Evolutionary conservation across 2,797 vertebrate species (phyloP), one percentile per base, ranked within the genome.

Genomic region (Chelonia mydas): DNA sequence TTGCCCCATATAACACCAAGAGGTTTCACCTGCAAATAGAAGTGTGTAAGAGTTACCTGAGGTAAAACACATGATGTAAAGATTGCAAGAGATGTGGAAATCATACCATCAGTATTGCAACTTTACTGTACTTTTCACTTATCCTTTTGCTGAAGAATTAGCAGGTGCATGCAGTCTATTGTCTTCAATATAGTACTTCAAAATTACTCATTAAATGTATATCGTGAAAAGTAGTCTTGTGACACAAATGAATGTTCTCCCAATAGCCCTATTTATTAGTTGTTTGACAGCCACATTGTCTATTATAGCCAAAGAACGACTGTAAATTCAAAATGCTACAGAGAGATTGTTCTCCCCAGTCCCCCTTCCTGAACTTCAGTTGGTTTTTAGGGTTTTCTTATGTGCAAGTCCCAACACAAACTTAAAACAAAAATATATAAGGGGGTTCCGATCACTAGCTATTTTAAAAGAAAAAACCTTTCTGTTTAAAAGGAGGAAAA

Each of bases 1-100:
- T 99, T 99, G 79, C 99, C 99, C 99, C 99, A 99, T 94, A 99
- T 99, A 89, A 99, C 99, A 74, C 99, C 99, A 90, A 99, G 98
- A 54, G 99, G 99, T 96, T 99, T 99, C 87, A 99, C 99, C 99
- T 99, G 97, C 61, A 97, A 94, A 95, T 80, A 85, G n/a, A 91
- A 94, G 68, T 2, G 21, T 37, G 83, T 9, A 41, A 1, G 84
- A 86, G 27, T 74, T 41, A 89, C 3, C 5, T 45, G n/a, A 84
- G 59, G 51, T 47, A 50, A 65, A 90, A 94, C 78, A 57, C 11
- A 84, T 9, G 81, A 59, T 57, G 41, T 82, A 59, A 41, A 59
- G 77, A 74, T 87, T 6, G 6, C 78, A 90, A 65, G 33, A 61
- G 33, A 50, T 54, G 16, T 87, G 92, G 94, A 61, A 47, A 47